Percentiles rank a stretch among this genome's conserved stretches.
Conservation (phyloP, 2,113 vertebrate species). For the Antidorcas marsupialis region DNA sequence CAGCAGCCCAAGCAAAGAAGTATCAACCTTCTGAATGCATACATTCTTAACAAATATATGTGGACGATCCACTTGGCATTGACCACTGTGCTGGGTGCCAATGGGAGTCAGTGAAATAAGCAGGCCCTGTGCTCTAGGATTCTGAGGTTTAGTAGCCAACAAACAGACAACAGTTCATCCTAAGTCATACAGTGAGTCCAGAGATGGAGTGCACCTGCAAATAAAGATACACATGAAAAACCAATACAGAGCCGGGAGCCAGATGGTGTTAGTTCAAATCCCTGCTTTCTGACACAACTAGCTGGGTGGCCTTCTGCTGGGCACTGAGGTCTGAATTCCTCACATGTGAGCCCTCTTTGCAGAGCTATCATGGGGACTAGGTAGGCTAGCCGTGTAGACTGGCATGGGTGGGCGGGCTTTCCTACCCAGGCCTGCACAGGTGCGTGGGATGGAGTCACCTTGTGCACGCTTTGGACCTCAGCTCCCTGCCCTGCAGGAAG, state of each 20-base stretch:
- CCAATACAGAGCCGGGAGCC: neutral
- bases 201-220: neutral
- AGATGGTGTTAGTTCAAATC: neutral
- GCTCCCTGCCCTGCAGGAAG: neutral
- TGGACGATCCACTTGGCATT: fast-evolving
- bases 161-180: neutral
- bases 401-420: neutral
- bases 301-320: neutral
- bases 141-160: fast-evolving
- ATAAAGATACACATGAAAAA: neutral
- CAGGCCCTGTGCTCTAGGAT: neutral
- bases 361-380: neutral
- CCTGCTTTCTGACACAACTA: neutral
- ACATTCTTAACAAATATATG: neutral
- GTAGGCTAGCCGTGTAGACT: fast-evolving
- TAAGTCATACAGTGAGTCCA: neutral
- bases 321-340: neutral
- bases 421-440: neutral
- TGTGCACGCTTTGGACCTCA: fast-evolving
- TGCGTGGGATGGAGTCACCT: fast-evolving
- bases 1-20: neutral
- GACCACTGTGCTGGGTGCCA: neutral
- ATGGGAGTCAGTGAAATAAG: neutral
- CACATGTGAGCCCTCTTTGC: neutral
- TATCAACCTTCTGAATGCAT: fast-evolving